phyloP scores from a whole-genome alignment of 2,113 vertebrate species.

The Pterocles orientalis region DNA sequence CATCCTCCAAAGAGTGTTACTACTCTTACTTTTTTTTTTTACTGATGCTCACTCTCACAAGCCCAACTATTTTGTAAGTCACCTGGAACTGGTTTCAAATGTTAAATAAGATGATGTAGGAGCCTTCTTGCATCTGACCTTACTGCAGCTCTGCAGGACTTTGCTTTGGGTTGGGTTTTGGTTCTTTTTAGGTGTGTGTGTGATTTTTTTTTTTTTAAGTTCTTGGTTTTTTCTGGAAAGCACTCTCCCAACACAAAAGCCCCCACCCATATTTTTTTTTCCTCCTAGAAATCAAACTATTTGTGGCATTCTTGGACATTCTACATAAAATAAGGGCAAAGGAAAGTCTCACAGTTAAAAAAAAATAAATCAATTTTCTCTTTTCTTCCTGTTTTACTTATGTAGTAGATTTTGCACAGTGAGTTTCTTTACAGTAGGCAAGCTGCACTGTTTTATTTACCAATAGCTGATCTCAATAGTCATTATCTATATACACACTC shows the following conservation, averaged over 20 bases:
- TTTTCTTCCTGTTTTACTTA: not conserved
- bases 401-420: not conserved
- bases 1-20: not conserved
- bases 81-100: not conserved
- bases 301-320: not conserved
- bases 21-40: not conserved
- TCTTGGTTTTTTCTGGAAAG: not conserved
- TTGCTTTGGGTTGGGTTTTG: not conserved
- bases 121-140: not conserved
- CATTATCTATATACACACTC: not conserved
- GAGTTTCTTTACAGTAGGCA: not conserved
- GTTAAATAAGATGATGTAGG: not conserved
- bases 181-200: not conserved
- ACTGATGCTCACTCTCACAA: conserved; percentile 7
- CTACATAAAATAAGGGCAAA: not conserved
- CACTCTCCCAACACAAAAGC: not conserved
- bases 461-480: not conserved
- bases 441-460: not conserved
- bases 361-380: not conserved
- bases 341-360: not conserved
- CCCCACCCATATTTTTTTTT: not conserved
- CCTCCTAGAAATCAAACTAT: not conserved
- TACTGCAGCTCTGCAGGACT: not conserved
- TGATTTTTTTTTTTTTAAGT: not conserved
- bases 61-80: not conserved